Evolutionary conservation across 2,797 vertebrate genomes (phyloP).

Genomic region (Phylloscopus collybita): DNA sequence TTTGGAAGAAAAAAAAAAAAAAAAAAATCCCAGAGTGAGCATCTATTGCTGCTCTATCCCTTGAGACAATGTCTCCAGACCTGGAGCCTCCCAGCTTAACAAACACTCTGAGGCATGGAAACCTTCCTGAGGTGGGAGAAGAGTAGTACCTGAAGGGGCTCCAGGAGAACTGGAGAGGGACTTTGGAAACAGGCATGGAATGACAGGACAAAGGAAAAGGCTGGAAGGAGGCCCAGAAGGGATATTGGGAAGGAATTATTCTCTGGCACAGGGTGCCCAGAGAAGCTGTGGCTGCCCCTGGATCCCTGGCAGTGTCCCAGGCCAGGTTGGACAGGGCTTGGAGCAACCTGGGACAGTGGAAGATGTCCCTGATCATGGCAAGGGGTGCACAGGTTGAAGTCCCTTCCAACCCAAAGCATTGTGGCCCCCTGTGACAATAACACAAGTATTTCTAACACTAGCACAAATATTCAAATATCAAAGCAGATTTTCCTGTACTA

Average conservation of each 20-base stretch:
- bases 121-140: neutral
- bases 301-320: neutral
- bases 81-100: neutral
- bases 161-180: neutral
- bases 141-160: neutral
- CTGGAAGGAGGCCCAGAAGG: too few species aligned
- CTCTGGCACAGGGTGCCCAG: neutral
- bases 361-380: neutral
- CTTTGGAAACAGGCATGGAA: neutral
- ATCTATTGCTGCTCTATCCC: neutral
- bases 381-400: accelerated
- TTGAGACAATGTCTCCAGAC: neutral
- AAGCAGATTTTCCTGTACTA: neutral
- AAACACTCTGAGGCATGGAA: neutral
- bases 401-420: neutral
- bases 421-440: neutral
- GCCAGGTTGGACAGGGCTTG: accelerated
- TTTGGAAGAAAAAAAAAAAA: neutral
- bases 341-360: accelerated
- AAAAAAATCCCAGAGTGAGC: neutral
- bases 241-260: accelerated
- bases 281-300: neutral
- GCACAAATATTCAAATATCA: neutral
- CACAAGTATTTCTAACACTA: neutral
- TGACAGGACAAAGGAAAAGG: neutral